Evolutionary conservation across 1,140 invertebrate genomes (phyloP), one percentile per base, ranked within the genome.

Genomic region (Cydia strobilella): DNA sequence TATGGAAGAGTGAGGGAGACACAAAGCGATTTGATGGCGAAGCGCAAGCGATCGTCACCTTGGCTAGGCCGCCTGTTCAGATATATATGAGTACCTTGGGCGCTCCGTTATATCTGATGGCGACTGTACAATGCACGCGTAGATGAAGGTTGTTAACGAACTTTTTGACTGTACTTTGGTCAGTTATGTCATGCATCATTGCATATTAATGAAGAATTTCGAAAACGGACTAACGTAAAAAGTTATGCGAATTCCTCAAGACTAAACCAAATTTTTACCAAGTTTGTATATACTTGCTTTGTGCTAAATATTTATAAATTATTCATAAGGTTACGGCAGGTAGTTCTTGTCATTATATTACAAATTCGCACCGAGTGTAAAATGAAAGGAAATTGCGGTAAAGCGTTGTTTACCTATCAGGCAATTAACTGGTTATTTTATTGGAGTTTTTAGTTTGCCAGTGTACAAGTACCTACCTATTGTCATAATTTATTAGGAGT

Each of bases 261-360:
- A n/a, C 25, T 69, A 20, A 69, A 69, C 65, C 27, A 69, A 69
- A 69, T 66, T 39, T 39, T 69, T 18, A 35, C 35, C 18, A 18
- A 69, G 5, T 69, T 59, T 69, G 9, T 66, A 25, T 25, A 69
- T 69, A 69, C 65, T 39, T 69, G 65, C 31, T 69, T 20, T 39
- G 65, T 69, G 31, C 31, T 69, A 35, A 72, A 72, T 20, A 72
- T 51, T 69, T 69, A 69, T 69, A 18, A 69, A 69, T 69, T 18
- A 69, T 69, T 69, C 65, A 69, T 69, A 18, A 69, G 39, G 45
- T 72, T 27, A 72, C 71, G 71, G 71, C 71, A 72, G 45, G 51
- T 72, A 51, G 18, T 72, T 48, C 45, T 72, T 45, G 25, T 72
- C 45, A 72, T 72, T 72, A 72, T n/a, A 72, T 6, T 51, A 72